Base-by-base conservation (phyloP, 2,888 invertebrate species). In the Idaea straminata region DNA sequence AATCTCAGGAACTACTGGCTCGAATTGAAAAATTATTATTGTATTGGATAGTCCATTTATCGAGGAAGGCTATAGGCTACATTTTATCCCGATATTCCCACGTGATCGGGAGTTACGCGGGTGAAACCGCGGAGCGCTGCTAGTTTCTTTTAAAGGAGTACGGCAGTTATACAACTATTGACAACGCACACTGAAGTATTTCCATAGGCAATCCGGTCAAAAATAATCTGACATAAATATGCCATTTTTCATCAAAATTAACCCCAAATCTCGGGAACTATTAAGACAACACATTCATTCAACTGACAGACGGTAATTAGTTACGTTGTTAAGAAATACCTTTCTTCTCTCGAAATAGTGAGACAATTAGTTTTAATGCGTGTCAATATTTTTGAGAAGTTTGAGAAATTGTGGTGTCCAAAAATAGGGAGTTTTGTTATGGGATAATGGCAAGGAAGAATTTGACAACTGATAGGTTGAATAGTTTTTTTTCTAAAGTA, bases 231-330 rank as follows among this genome's bases (percentile, higher is more conserved):
- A 36, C 36, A 36, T 10, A 79, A 77, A 77, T 76, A 68, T 66
- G 68, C 61, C 57, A 64, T 70, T 71, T 72, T 75, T 72, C 65
- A 72, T 77, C 75, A 75, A 75, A 74, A 71, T 74, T 73, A 73
- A 66, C 64, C 62, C 66, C 57, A 64, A 65, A 70, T 62, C 62
- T 68, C 25, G 63, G 59, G 64, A 67, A 63, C 70, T 82, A 78
- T 81, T 82, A 78, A 68, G 70, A 74, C 72, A 71, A 73, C 75
- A 74, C 81, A 79, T 79, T 74, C 69, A 70, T 82, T 73, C 69
- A 66, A 77, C 72, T 78, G 83, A 84, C 83, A 80, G 71, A 70
- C 7, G 63, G 25, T 66, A 83, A 79, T 83, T 83, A 74, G 74
- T 80, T 77, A 75, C 69, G 72, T 75, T 67, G 72, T 76, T 72